A percentile compares a stretch with the other conserved stretches of the same genome.
phyloP scores from a whole-genome alignment of 2,113 vertebrate species.

The Calidris pygmaea region DNA sequence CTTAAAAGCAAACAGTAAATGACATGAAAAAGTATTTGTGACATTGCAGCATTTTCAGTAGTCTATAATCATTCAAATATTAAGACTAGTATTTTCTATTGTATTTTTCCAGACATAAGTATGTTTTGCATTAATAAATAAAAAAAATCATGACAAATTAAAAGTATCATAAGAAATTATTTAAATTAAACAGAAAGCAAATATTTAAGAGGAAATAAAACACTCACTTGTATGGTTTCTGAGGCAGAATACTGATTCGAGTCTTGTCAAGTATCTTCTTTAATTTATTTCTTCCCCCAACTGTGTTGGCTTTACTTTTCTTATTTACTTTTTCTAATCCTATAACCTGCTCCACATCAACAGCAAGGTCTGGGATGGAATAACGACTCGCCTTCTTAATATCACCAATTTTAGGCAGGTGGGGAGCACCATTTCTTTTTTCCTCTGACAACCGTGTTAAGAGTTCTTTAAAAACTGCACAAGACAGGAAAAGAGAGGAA shows the following conservation, averaged over 20 bases:
- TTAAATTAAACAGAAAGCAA: neutral
- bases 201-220: neutral
- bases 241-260: slow-evolving; percentile 96
- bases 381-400: slow-evolving; percentile 97
- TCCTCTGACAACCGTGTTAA: slow-evolving; percentile 90
- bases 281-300: slow-evolving; percentile 94
- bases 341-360: slow-evolving; percentile 97
- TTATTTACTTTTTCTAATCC: slow-evolving; percentile 95
- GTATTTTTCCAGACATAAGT: neutral
- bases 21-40: neutral
- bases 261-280: slow-evolving; percentile 99
- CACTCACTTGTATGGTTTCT: slow-evolving; percentile 97
- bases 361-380: slow-evolving; percentile 96
- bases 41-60: neutral
- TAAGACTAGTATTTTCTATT: neutral
- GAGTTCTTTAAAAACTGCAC: slow-evolving; percentile 94
- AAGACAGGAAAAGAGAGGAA: neutral
- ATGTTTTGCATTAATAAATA: neutral
- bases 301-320: slow-evolving; percentile 93
- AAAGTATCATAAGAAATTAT: neutral
- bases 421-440: slow-evolving; percentile 92
- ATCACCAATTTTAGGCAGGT: slow-evolving; percentile 97
- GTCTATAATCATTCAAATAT: neutral
- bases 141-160: neutral
- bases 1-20: neutral